Evolutionary conservation across 1,140 invertebrate species (phyloP), one percentile per base, ranked within the genome.

Genomic region (Nasonia longicornis): DNA sequence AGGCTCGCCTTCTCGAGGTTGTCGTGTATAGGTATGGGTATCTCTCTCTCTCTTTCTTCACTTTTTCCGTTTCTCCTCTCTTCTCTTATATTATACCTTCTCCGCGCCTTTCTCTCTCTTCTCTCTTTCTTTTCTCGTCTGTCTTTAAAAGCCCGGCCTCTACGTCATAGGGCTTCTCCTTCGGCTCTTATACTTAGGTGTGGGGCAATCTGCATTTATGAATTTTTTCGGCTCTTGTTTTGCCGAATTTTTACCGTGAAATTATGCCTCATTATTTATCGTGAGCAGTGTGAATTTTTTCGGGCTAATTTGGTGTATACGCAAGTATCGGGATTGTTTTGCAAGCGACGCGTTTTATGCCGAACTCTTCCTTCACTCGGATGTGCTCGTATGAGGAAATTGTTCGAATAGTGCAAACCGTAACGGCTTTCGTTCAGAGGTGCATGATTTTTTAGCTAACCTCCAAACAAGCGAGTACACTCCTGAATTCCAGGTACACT

Each of bases 1-100:
- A 75, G 81, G 71, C 81, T 80, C 76, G 66, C 74, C 80, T 81
- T 66, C 80, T 77, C 80, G 80, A 77, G 74, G 80, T 77, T 81
- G 80, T 81, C 75, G 63, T 80, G 35, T 71, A 42, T 71, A 11
- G 16, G 31, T 71, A n/a, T 42, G n/a, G 26, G 26, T 26, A 22
- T 72, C 48, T 26, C 26, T 26, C 64, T 75, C 63, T 72, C 22
- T 74, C 29, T 42, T 20, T 58, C 29, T 74, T 63, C 63, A 31
- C 48, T 66, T 66, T 77, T 77, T 66, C 38, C 31, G 11, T 14
- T 12, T 22, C 45, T 52, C 42, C 22, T 74, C 45, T 35, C 45
- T 52, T 35, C 16, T 20, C 45, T 64, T 76, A 52, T 58, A 26
- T 29, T 58, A 31, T 38, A n/a, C 12, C 74, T 69, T 69, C 79